Conservation (phyloP, 1,140 invertebrate genomes). For the Hesperophylax magnus region DNA sequence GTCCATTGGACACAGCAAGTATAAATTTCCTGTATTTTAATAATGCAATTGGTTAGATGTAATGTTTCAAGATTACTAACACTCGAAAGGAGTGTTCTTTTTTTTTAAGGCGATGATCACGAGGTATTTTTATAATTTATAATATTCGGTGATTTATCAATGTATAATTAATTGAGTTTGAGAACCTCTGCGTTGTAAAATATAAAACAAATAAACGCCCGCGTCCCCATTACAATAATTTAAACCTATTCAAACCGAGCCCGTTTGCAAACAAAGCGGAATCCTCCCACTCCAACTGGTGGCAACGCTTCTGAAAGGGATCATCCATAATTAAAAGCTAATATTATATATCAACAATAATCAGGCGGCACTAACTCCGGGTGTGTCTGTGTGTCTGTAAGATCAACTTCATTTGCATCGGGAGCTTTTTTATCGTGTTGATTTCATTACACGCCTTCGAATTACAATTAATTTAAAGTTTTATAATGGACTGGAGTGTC, state of each 20-base stretch:
- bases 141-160: too few species aligned
- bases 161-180: too few species aligned
- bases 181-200: neutral
- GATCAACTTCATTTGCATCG: slow-evolving; percentile 27
- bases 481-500: neutral
- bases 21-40: too few species aligned
- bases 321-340: slow-evolving; percentile 27
- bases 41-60: too few species aligned
- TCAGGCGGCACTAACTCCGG: slow-evolving; percentile 19
- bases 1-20: too few species aligned
- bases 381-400: neutral
- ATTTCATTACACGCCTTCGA: slow-evolving; percentile 28
- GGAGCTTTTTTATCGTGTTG: slow-evolving; percentile 11
- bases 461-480: neutral
- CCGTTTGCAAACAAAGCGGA: neutral
- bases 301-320: neutral
- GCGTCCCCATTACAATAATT: neutral
- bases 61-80: too few species aligned
- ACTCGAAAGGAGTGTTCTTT: too few species aligned
- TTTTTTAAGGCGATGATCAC: too few species aligned
- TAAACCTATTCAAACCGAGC: neutral
- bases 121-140: too few species aligned
- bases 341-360: slow-evolving; percentile 37
- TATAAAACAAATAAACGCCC: slow-evolving; percentile 10
- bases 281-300: neutral